phyloP scores from a whole-genome alignment of 2,797 vertebrate genomes.

The Anguilla pacifica region DNA sequence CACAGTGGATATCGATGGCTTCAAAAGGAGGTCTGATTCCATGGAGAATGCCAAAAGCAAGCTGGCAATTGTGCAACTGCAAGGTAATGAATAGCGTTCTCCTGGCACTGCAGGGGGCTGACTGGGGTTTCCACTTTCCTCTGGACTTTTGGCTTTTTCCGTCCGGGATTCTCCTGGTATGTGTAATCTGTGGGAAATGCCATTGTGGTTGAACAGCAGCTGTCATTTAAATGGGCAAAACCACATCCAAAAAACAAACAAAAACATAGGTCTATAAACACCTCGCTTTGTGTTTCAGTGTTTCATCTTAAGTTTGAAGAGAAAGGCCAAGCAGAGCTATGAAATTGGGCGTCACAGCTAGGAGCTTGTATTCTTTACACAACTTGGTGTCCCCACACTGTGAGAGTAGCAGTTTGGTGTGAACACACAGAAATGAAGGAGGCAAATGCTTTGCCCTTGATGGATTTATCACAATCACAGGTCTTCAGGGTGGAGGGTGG shows the following conservation, averaged over 20 bases:
- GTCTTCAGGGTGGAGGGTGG: background rate
- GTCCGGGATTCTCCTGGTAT: background rate
- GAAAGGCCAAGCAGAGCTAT: background rate
- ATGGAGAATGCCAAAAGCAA: background rate
- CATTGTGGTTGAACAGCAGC: background rate
- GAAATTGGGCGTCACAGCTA: background rate
- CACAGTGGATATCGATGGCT: background rate
- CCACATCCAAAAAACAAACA: background rate
- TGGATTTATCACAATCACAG: background rate
- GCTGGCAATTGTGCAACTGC: background rate
- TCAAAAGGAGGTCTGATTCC: background rate
- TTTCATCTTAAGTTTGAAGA: background rate
- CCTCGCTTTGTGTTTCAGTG: background rate
- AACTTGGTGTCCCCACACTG: conserved; percentile 58
- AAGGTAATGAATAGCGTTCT: background rate
- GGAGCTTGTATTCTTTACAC: background rate
- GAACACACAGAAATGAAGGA: conserved; percentile 51
- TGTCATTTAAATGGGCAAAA: background rate
- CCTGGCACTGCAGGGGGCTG: background rate
- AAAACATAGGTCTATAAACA: background rate
- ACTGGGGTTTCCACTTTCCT: background rate
- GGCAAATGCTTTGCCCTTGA: background rate
- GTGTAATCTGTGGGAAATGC: background rate
- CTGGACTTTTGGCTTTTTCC: background rate
- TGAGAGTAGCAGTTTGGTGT: conserved; percentile 74